A percentile compares a stretch with the other conserved stretches of the same genome.
Conservation (phyloP, 1,140 invertebrate species). For the Camponotus pennsylvanicus region DNA sequence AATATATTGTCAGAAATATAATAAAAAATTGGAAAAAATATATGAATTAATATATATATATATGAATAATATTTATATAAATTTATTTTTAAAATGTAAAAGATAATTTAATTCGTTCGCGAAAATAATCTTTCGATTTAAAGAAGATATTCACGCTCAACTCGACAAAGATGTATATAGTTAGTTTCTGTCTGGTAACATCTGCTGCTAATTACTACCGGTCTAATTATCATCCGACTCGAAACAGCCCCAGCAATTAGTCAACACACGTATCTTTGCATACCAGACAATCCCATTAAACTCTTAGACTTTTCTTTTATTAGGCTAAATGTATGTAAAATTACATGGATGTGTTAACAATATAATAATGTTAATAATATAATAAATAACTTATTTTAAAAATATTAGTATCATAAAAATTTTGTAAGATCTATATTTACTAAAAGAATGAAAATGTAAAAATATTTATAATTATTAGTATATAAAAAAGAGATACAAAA, state of each 20-base stretch:
- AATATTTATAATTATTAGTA: no score
- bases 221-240: constrained; percentile 70
- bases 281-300: background rate
- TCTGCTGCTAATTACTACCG: constrained; percentile 67
- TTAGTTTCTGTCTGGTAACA: constrained; percentile 54
- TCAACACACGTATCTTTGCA: background rate
- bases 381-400: no score
- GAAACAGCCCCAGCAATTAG: constrained; percentile 56
- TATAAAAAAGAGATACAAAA: no score
- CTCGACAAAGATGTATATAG: constrained; percentile 28
- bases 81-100: background rate
- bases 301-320: no score
- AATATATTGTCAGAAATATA: background rate
- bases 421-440: no score
- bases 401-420: background rate
- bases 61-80: background rate
- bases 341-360: background rate
- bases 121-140: constrained; percentile 25
- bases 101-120: background rate
- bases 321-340: background rate
- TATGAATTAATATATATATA: background rate
- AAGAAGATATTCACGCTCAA: constrained; percentile 19
- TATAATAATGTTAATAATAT: background rate
- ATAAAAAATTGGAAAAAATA: background rate
- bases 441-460: no score